Base-by-base conservation (phyloP, 2,888 invertebrate genomes). In the Ectobius pallidus region DNA sequence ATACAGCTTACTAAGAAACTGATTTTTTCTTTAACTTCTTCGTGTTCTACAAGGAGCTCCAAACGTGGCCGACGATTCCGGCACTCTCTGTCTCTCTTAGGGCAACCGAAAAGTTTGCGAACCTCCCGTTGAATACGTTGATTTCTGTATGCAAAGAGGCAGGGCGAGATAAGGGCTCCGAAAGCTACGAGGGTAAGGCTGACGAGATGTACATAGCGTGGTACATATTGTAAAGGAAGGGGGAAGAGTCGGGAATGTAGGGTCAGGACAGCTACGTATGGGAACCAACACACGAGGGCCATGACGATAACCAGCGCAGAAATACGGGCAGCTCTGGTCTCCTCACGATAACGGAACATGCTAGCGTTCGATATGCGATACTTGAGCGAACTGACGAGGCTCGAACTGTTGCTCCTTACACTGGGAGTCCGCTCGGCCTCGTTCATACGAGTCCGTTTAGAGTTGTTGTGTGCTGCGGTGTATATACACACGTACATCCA, bases 271-370 rank as follows among this genome's bases (percentile, higher is more conserved):
- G 82, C 77, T 20, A 83, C 83, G 78, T 86, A 87, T 0, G 87
- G 87, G 18, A 86, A 81, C 87, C 88, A 88, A 78, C 87, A 88
- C 42, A 86, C 81, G 14, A 86, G 81, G 69, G 87, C 89, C 83
- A 93, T 91, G 44, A 92, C 87, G 80, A 92, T 89, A 75, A 93
- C 93, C 75, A 93, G 82, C 63, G 91, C 90, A 80, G 94, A 94
- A 69, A 96, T 94, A 77, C 94, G 90, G 9, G 95, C 96, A 1
- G 96, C 94, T 76, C 95, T 88, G 77, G 94, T 93, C 84, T 96
- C 96, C 81, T 96, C 96, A 70, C 94, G 87, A 81, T 95, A 94
- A 79, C 91, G 88, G 83, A 94, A 94, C 75, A 93, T 86, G 61
- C 93, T 92, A 34, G 93, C 93, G 81, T 94, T 94, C 7, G 94